phyloP scores from a whole-genome alignment of 2,888 invertebrate species.

The Cenopis cana region DNA sequence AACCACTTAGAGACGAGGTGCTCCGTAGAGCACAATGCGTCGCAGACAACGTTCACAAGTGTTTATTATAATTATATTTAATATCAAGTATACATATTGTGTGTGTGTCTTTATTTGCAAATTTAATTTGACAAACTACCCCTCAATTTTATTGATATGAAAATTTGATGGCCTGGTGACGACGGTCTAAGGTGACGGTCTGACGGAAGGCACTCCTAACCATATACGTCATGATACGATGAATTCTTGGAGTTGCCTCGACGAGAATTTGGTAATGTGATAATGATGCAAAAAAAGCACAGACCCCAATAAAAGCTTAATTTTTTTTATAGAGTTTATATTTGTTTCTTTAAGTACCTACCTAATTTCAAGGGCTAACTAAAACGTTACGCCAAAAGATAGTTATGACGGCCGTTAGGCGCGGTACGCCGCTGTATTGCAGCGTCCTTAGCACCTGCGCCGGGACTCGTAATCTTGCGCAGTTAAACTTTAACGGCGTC shows the following conservation, averaged over 20 bases:
- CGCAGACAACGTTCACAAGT: background rate
- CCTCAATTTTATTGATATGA: too few relatives aligned
- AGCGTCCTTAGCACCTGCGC: conserved; percentile 32
- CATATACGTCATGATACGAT: too few relatives aligned
- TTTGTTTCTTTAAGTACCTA: background rate
- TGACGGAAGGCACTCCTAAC: too few relatives aligned
- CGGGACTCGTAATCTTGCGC: conserved; percentile 27
- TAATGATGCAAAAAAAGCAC: background rate
- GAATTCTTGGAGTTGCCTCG: too few relatives aligned
- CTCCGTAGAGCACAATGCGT: background rate
- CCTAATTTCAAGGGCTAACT: background rate
- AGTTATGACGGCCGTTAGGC: conserved; percentile 11
- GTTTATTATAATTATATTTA: too few relatives aligned
- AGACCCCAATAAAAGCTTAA: background rate
- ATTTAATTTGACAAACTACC: too few relatives aligned
- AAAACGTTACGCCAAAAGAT: background rate
- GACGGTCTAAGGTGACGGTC: too few relatives aligned
- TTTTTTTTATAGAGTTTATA: too few relatives aligned
- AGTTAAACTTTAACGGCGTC: conserved; percentile 50
- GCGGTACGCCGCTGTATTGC: conserved; percentile 7
- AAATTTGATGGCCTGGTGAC: too few relatives aligned
- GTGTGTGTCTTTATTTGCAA: too few relatives aligned
- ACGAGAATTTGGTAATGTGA: too few relatives aligned
- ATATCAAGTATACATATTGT: too few relatives aligned
- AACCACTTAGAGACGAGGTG: background rate